Conservation (phyloP, 1,140 invertebrate genomes). For the Leptinotarsa texana region DNA sequence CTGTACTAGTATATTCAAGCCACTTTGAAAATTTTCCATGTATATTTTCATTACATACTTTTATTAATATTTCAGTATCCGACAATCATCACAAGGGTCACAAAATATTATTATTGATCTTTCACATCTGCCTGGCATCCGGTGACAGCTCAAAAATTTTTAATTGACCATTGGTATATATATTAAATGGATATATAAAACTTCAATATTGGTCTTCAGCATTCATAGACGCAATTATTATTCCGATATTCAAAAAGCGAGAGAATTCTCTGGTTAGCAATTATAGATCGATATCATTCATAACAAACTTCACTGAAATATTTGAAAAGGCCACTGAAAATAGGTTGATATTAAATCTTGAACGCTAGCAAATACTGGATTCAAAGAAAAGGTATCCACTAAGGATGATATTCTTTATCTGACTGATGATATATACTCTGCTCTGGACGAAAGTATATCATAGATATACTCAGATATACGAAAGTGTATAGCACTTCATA, state of each 20-base stretch:
- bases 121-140: too few relatives aligned
- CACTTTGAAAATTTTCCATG: too few relatives aligned
- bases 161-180: not conserved
- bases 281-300: not conserved
- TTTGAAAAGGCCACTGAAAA: not conserved
- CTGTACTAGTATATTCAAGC: too few relatives aligned
- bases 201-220: not conserved
- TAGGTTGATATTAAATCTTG: not conserved
- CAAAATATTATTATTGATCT: too few relatives aligned
- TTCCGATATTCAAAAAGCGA: not conserved
- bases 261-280: not conserved
- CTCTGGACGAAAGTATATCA: not conserved
- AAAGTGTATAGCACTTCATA: not conserved
- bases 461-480: not conserved
- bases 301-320: not conserved
- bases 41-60: too few relatives aligned
- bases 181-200: not conserved
- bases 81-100: too few relatives aligned
- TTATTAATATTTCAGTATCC: too few relatives aligned
- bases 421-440: not conserved
- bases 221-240: not conserved
- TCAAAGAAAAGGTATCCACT: not conserved
- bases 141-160: too few relatives aligned
- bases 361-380: not conserved
- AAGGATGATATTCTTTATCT: not conserved